These are phyloP conservation scores for Sapayoa aenigma DNA, from an alignment of 2,113 vertebrate genomes.

Conservation along the genomic window DNA sequence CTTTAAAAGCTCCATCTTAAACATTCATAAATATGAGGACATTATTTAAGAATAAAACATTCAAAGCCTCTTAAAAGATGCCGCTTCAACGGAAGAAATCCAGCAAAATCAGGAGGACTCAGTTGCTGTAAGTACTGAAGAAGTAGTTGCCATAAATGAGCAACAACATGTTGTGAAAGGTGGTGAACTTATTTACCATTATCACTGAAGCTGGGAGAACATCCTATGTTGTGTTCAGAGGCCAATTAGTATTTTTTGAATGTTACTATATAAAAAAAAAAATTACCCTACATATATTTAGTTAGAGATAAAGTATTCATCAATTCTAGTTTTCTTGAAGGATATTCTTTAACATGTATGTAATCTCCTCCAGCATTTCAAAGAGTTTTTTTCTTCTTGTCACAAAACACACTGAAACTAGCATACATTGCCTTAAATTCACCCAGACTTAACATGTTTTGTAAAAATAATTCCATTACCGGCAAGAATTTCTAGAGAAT, in stretches of 20 bases:
- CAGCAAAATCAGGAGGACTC: background rate
- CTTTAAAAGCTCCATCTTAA: background rate
- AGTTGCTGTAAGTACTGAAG: background rate
- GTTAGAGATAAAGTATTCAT: background rate
- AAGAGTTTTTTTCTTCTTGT: background rate
- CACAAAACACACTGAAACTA: background rate
- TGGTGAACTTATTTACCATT: background rate
- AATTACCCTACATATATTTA: background rate
- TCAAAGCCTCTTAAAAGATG: background rate
- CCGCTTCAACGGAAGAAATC: background rate
- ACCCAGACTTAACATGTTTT: background rate
- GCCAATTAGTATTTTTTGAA: background rate
- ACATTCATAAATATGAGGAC: background rate
- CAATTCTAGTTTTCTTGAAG: background rate
- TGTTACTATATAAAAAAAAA: background rate
- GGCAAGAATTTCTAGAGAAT: conserved; percentile 91
- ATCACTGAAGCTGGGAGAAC: background rate
- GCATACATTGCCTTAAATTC: background rate
- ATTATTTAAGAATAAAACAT: background rate
- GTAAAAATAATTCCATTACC: conserved; percentile 74
- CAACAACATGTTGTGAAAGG: background rate
- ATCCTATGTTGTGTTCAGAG: background rate
- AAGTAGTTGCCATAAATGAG: background rate
- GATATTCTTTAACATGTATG: background rate
- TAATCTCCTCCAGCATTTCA: background rate